Evolutionary conservation across 2,797 vertebrate species (phyloP).

Genomic region (Xiphorhynchus erythropygius): DNA sequence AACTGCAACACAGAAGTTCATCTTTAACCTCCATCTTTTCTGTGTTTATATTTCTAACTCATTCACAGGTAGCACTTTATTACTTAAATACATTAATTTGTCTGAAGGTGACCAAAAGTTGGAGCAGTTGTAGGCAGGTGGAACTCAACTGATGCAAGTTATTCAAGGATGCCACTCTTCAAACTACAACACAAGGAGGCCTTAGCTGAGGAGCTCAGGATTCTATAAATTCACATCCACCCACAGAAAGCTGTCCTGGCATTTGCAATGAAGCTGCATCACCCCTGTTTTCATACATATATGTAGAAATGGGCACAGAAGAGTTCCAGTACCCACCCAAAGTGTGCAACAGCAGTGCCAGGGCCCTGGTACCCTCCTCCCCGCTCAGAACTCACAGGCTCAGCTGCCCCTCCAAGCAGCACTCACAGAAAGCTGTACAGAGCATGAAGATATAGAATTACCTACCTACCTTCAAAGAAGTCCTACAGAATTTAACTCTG

Average conservation of each 20-base stretch:
- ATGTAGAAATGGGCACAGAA: background rate
- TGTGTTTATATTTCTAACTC: background rate
- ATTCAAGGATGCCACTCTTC: background rate
- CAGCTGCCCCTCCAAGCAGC: background rate
- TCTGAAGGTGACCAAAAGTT: background rate
- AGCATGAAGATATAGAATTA: background rate
- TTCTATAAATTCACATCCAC: background rate
- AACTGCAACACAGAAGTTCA: background rate
- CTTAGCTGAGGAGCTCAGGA: background rate
- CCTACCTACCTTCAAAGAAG: background rate
- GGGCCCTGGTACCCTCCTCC: background rate
- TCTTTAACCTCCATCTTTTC: background rate
- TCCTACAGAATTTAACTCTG: background rate
- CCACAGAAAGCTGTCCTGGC: background rate
- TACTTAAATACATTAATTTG: background rate
- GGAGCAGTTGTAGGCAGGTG: rapidly evolving
- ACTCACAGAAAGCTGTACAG: background rate
- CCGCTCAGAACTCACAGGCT: background rate
- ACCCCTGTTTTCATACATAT: background rate
- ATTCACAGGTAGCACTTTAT: background rate
- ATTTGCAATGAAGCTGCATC: background rate
- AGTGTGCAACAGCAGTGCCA: background rate
- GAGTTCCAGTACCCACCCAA: background rate
- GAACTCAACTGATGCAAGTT: background rate
- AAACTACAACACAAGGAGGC: background rate